Conservation (phyloP, 2,888 invertebrate species). For the Drosophila sordidula region DNA sequence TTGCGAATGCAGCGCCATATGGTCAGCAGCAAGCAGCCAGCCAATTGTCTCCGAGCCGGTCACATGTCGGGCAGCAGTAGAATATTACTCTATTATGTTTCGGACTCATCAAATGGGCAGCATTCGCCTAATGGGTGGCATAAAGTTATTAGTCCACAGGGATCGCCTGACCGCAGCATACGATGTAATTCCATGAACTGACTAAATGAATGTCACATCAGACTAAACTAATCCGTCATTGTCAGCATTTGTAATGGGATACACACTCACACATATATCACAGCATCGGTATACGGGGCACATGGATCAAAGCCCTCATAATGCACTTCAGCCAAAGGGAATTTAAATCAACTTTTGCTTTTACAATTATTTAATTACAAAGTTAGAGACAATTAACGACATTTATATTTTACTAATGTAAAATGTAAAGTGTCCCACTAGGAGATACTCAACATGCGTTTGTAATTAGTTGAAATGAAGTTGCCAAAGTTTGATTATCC, state of each 20-base stretch:
- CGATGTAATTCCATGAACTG: slow-evolving; percentile 27
- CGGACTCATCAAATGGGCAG: slow-evolving; percentile 36
- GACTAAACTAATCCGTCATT: slow-evolving; percentile 70
- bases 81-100: slow-evolving; percentile 72
- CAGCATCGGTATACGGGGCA: slow-evolving; percentile 3
- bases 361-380: slow-evolving; percentile 3
- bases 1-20: slow-evolving; percentile 76
- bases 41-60: slow-evolving; percentile 65
- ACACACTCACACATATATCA: neutral
- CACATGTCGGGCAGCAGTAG: slow-evolving; percentile 53
- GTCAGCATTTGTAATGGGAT: slow-evolving; percentile 53
- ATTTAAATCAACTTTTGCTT: neutral
- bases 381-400: neutral
- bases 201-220: slow-evolving; percentile 62
- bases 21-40: slow-evolving; percentile 37
- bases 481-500: too few species aligned
- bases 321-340: neutral
- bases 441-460: too few species aligned
- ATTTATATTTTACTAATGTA: neutral
- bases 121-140: slow-evolving; percentile 44
- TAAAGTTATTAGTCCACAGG: slow-evolving; percentile 71
- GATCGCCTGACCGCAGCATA: slow-evolving; percentile 23
- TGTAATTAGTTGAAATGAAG: too few species aligned
- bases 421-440: neutral
- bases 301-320: neutral